Evolutionary conservation across 2,888 invertebrate species (phyloP).

Genomic region (Ichneumoninae sp.): DNA sequence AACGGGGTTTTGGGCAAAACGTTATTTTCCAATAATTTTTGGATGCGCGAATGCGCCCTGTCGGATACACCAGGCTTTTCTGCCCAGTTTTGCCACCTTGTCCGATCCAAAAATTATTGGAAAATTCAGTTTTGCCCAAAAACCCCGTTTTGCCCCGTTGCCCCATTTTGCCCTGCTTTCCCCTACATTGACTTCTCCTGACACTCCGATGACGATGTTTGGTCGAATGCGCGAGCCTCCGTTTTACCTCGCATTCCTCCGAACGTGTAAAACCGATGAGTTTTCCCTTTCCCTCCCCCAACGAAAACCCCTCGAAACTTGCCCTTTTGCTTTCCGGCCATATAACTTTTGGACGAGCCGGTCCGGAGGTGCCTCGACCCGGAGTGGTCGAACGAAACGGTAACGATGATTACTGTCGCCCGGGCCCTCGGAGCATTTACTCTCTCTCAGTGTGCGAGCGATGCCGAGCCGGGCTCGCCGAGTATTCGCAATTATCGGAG

Average conservation of each 20-base stretch:
- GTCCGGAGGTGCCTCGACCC: constrained; percentile 28
- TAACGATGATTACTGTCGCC: constrained; percentile 82
- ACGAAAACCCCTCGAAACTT: background rate
- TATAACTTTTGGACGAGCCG: constrained; percentile 63
- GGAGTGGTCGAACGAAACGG: constrained; percentile 60
- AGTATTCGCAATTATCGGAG: constrained; percentile 83
- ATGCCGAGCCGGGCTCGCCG: constrained; percentile 55
- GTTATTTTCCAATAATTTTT: no score
- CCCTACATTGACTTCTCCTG: no score
- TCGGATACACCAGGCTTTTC: no score
- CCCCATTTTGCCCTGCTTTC: no score
- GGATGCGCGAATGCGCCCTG: no score
- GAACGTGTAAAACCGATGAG: background rate
- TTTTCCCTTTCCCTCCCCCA: background rate
- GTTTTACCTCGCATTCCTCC: background rate
- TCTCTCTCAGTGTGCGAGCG: constrained; percentile 71
- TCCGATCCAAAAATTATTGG: no score
- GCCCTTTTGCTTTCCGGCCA: constrained; percentile 21
- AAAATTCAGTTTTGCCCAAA: no score
- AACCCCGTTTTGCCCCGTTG: no score
- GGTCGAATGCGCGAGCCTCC: no score
- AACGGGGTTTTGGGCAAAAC: no score
- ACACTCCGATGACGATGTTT: no score
- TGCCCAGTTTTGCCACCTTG: no score
- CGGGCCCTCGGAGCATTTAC: constrained; percentile 79